Evolutionary conservation across 2,888 invertebrate species (phyloP).

Genomic region (Drosophila infuscata): DNA sequence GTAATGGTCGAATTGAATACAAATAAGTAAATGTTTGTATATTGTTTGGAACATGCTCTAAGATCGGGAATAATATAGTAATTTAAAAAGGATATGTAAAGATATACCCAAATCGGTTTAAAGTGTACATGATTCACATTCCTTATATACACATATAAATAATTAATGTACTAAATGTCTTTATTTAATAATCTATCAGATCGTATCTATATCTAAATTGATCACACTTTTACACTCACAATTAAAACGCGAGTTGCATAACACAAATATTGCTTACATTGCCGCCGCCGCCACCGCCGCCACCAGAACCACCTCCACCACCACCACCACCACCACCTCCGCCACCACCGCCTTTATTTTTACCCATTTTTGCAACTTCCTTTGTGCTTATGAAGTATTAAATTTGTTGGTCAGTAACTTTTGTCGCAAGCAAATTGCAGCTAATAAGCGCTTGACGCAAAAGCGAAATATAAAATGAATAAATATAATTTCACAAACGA

Average conservation of each 20-base stretch:
- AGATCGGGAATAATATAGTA: background rate
- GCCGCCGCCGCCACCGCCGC: constrained; percentile 80
- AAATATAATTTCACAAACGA: constrained; percentile 63
- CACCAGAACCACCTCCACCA: constrained; percentile 64
- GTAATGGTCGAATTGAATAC: background rate
- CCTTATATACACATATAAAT: background rate
- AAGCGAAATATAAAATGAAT: constrained; percentile 61
- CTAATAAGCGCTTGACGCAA: constrained; percentile 64
- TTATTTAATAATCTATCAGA: background rate
- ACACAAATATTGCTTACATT: constrained; percentile 84
- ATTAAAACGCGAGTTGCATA: constrained; percentile 77
- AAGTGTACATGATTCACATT: background rate
- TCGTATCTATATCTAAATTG: constrained; percentile 1
- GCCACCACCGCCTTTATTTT: constrained; percentile 81
- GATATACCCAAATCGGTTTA: background rate
- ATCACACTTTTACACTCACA: constrained; percentile 58
- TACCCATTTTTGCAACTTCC: constrained; percentile 76
- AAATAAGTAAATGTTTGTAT: background rate
- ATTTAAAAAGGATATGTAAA: background rate
- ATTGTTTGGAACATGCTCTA: background rate
- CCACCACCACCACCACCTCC: constrained; percentile 62
- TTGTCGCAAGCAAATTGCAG: constrained; percentile 66
- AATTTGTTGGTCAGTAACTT: constrained; percentile 52
- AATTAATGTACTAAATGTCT: background rate
- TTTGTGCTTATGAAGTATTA: constrained; percentile 41